Conservation (phyloP, 2,888 invertebrate species). For the Trachelus tabidus region DNA sequence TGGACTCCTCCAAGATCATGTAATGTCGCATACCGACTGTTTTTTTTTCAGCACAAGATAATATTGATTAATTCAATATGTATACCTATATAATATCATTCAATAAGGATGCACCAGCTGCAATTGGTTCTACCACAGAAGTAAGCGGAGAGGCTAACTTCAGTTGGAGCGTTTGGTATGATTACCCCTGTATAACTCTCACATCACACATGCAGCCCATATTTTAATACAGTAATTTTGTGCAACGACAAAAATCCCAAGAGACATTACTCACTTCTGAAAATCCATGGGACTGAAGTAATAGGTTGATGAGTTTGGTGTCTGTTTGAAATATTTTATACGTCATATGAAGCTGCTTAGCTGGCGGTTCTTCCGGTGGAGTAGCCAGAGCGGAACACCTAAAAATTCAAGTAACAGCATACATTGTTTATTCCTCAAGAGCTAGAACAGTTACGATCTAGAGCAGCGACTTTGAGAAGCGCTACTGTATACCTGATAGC, state of each 20-base stretch:
- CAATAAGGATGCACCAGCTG: neutral
- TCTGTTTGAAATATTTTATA: conserved; percentile 86
- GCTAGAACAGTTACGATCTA: neutral
- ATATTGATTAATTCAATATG: neutral
- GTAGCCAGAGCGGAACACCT: conserved; percentile 62
- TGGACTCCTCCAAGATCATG: neutral
- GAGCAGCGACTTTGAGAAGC: neutral
- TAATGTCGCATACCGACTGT: neutral
- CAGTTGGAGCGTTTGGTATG: neutral
- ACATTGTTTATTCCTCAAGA: neutral
- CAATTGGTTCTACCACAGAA: too few relatives aligned
- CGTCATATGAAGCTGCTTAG: conserved; percentile 74
- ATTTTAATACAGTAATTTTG: neutral
- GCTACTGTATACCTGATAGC: neutral
- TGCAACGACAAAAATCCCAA: neutral
- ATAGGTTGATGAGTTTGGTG: conserved; percentile 80
- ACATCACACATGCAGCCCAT: neutral
- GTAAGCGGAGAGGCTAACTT: neutral
- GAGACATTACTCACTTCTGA: conserved; percentile 69
- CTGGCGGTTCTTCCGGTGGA: conserved; percentile 62
- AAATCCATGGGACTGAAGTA: conserved; percentile 83
- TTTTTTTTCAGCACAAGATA: neutral
- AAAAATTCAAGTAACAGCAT: conserved; percentile 1
- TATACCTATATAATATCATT: neutral
- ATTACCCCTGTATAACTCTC: neutral